These are phyloP conservation scores for Drosophila neutralis DNA, from an alignment of 2,888 invertebrate genomes.

Conservation along the genomic window DNA sequence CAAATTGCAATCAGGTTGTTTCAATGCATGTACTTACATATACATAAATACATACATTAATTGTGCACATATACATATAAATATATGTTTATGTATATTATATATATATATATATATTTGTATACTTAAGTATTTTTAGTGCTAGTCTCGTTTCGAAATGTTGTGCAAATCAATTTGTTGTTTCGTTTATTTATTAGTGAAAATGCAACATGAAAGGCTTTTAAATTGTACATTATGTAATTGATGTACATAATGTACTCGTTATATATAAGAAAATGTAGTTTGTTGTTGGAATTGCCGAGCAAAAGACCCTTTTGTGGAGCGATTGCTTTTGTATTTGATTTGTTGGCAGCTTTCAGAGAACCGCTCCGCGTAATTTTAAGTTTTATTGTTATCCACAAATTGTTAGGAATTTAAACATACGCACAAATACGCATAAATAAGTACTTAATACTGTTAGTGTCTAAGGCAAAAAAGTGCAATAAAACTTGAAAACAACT, in stretches of 20 bases:
- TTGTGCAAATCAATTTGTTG: constrained; percentile 51
- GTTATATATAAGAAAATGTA: constrained; percentile 1
- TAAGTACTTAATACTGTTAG: constrained; percentile 50
- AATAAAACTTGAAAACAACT: constrained; percentile 58
- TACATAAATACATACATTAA: constrained; percentile 43
- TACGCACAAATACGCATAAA: constrained; percentile 4
- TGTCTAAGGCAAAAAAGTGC: constrained; percentile 66
- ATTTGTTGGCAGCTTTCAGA: constrained; percentile 44
- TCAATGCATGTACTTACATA: constrained; percentile 50
- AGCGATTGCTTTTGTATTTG: constrained; percentile 32
- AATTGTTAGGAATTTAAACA: constrained; percentile 53
- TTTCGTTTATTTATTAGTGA: constrained; percentile 28
- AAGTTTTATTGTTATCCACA: constrained; percentile 71
- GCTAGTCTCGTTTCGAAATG: constrained; percentile 62
- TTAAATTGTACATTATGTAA: constrained; percentile 45
- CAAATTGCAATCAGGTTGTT: constrained; percentile 71
- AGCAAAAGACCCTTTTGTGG: not conserved
- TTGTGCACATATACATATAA: constrained; percentile 27
- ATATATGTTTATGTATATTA: constrained; percentile 34
- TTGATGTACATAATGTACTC: constrained; percentile 35
- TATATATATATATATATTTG: constrained; percentile 28
- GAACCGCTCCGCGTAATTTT: constrained; percentile 41
- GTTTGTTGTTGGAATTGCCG: constrained; percentile 37
- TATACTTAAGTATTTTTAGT: constrained; percentile 65
- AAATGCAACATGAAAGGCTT: constrained; percentile 65